Base-by-base conservation (phyloP, 2,888 invertebrate genomes). In the Pachydiplax longipennis region DNA sequence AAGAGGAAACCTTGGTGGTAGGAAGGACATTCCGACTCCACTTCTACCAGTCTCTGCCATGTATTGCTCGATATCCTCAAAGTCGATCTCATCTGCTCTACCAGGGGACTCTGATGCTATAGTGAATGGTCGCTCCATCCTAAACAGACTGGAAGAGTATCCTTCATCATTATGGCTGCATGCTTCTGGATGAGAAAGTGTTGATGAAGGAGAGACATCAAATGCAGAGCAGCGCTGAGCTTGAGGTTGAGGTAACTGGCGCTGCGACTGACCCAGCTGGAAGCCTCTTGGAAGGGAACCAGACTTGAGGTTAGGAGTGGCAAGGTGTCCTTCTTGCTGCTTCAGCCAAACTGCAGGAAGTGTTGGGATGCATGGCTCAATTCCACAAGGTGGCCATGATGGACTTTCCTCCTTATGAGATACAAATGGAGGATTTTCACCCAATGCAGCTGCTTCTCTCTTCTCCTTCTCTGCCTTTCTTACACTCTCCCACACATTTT, bases 271-370 rank as follows among this genome's bases (percentile, higher is more conserved):
- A 81, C 95, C 94, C 48, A 96, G 95, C 94, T 97, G 97, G 92
- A 97, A 97, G 92, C 97, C 97, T 92, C 97, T 95, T 0, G 97
- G 97, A 91, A 97, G 93, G 0, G 97, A 97, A 37, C 97, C 97
- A 22, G 97, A 96, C 93, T 97, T 97, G 93, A 96, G 95, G 90
- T 95, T 95, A 0, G 96, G 95, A 6, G 96, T 96, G 2, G 93
- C 96, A 91, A 97, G 95, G 93, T 96, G 96, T 92, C 96, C 96
- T 92, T 96, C 95, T 92, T 97, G 96, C 91, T 96, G 95, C 92
- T 96, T 96, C 40, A 97, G 93, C 97, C 97, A 97, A 91, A 96
- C 96, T 91, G 96, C 96, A 4, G 96, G 96, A 8, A 95, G 94
- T 44, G 96, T 96, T 0, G 96, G 96, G 91, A 94, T 94, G 91